Conservation (phyloP, 1,140 invertebrate genomes). For the Maconellicoccus hirsutus region DNA sequence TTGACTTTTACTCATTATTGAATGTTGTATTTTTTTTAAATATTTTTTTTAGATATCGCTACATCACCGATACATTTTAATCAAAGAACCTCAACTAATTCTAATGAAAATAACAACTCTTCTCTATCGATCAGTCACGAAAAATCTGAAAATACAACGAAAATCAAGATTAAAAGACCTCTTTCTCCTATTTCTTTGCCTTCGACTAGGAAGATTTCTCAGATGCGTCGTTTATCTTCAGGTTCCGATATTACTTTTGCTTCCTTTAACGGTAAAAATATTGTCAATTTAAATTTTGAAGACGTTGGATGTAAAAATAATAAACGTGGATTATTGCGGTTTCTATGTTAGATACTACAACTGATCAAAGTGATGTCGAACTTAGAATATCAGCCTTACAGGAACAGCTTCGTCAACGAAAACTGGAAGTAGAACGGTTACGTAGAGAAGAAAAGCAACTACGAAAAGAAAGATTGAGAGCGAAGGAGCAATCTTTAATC, state of each 20-base stretch:
- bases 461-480: slow-evolving; percentile 39
- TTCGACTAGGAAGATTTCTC: not conserved
- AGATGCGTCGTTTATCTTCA: not conserved
- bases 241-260: not conserved
- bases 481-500: slow-evolving; percentile 40
- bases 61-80: not conserved
- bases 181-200: not conserved
- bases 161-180: slow-evolving; percentile 6
- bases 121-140: not conserved
- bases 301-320: no score
- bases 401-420: slow-evolving; percentile 40
- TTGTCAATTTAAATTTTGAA: no score
- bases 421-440: slow-evolving; percentile 39
- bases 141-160: not conserved
- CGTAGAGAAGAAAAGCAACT: slow-evolving; percentile 38
- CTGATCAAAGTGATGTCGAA: slow-evolving; percentile 44
- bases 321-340: no score
- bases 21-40: no score
- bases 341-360: slow-evolving; percentile 43
- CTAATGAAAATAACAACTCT: not conserved
- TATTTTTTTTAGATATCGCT: not conserved
- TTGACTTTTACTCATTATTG: no score
- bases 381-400: slow-evolving; percentile 39
- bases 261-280: not conserved
- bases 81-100: not conserved